Percentiles rank a stretch among this genome's conserved stretches.
Conservation (phyloP, 2,113 vertebrate genomes). For the Callionymus lyra region DNA sequence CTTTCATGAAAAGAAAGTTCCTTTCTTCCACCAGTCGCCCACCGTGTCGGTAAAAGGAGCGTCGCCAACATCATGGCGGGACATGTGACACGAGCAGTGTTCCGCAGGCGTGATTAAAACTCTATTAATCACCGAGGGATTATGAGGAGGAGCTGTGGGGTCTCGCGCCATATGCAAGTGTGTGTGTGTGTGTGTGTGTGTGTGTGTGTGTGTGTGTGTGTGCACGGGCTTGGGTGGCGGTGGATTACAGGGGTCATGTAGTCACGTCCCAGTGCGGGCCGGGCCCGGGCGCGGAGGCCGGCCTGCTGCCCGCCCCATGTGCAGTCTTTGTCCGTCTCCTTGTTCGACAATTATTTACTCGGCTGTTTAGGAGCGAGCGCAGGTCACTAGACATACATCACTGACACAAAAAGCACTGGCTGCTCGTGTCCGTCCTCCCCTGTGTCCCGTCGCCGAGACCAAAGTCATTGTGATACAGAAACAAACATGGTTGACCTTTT, state of each 20-base stretch:
- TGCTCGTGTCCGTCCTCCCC: slow-evolving; percentile 21
- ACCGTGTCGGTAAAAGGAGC: no score
- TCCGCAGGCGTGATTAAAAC: slow-evolving; percentile 36
- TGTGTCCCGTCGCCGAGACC: slow-evolving; percentile 4
- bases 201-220: slow-evolving; percentile 14
- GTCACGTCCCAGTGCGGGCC: slow-evolving; percentile 30
- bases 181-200: slow-evolving; percentile 12
- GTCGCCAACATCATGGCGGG: not conserved
- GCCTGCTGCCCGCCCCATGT: slow-evolving; percentile 15
- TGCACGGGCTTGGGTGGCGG: slow-evolving; percentile 10
- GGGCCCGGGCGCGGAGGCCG: slow-evolving; percentile 25
- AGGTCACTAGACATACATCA: slow-evolving; percentile 54
- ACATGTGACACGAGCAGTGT: slow-evolving; percentile 3
- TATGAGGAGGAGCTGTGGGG: slow-evolving; percentile 17
- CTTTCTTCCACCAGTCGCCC: no score
- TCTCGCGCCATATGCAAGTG: slow-evolving; percentile 10
- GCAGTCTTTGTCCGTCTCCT: slow-evolving; percentile 59
- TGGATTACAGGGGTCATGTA: slow-evolving; percentile 51
- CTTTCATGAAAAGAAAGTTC: no score
- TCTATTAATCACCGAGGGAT: slow-evolving; percentile 49
- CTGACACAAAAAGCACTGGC: slow-evolving; percentile 35
- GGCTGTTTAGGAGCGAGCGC: slow-evolving; percentile 46
- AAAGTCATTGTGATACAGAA: no score
- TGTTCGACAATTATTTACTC: slow-evolving; percentile 75
- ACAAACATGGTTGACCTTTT: no score